Conservation (phyloP, 2,797 vertebrate species). For the Enoplosus armatus region DNA sequence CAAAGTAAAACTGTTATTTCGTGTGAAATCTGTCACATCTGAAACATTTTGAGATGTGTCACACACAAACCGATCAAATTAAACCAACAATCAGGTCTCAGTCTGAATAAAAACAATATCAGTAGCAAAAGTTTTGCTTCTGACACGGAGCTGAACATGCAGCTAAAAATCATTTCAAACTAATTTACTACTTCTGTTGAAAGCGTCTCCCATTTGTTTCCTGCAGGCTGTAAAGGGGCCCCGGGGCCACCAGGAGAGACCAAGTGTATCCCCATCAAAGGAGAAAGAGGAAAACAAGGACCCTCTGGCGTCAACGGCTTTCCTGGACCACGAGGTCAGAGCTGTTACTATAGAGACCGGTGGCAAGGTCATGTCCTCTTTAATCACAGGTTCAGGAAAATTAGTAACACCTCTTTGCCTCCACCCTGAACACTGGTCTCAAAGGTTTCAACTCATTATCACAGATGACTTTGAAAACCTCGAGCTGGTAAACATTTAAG, state of each 20-base stretch:
- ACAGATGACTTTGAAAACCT: neutral
- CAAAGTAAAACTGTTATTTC: too few species aligned
- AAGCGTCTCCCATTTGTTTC: neutral
- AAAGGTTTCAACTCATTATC: too few species aligned
- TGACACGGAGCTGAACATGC: neutral
- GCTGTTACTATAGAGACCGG: neutral
- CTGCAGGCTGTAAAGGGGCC: slow-evolving; percentile 69
- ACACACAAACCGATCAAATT: too few species aligned
- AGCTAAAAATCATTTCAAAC: neutral
- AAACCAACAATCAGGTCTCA: too few species aligned
- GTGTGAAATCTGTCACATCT: neutral
- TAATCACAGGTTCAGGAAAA: neutral
- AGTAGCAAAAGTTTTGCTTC: too few species aligned
- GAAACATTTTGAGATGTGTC: too few species aligned
- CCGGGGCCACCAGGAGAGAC: slow-evolving; percentile 62
- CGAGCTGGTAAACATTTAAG: neutral
- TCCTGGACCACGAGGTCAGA: slow-evolving; percentile 76
- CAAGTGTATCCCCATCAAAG: slow-evolving; percentile 52
- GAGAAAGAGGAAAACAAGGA: slow-evolving; percentile 62
- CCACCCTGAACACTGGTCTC: neutral
- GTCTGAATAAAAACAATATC: too few species aligned
- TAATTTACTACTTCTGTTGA: neutral
- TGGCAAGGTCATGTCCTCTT: neutral
- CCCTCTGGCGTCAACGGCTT: slow-evolving; percentile 54
- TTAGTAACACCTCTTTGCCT: neutral